phyloP scores from a whole-genome alignment of 1,140 invertebrate genomes.

The Hypothenemus hampei region DNA sequence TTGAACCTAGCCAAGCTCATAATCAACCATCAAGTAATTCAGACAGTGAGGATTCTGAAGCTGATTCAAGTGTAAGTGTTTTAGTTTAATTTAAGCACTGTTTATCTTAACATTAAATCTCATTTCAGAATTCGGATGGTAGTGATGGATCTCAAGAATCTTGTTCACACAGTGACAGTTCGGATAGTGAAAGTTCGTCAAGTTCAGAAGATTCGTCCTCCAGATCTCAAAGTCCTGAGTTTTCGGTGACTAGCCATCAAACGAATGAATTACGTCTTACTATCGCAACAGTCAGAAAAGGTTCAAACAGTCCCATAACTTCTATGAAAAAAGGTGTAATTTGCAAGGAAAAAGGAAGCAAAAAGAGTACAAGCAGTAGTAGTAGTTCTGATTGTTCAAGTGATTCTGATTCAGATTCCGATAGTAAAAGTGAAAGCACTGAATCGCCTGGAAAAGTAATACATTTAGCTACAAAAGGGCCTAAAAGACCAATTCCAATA shows the following conservation, averaged over 20 bases:
- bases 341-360: slow-evolving; percentile 4
- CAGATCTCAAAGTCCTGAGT: slow-evolving; percentile 38
- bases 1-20: slow-evolving; percentile 30
- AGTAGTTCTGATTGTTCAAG: slow-evolving; percentile 27
- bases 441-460: background rate
- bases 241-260: slow-evolving; percentile 42
- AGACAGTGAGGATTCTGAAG: slow-evolving; percentile 42
- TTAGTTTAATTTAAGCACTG: slow-evolving; percentile 4
- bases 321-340: slow-evolving; percentile 3
- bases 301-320: slow-evolving; percentile 32
- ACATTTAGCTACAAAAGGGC: background rate
- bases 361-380: slow-evolving; percentile 16
- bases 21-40: slow-evolving; percentile 38
- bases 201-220: slow-evolving; percentile 42
- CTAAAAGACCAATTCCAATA: background rate
- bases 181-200: slow-evolving; percentile 43
- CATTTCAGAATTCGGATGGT: slow-evolving; percentile 42
- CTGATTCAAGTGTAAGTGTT: slow-evolving; percentile 46
- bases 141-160: slow-evolving; percentile 41
- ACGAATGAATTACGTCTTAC: slow-evolving; percentile 41
- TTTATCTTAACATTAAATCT: background rate
- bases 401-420: slow-evolving; percentile 37
- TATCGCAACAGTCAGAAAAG: slow-evolving; percentile 41
- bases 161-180: slow-evolving; percentile 41
- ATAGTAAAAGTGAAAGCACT: slow-evolving; percentile 33